A percentile compares a stretch with the other conserved stretches of the same genome.
phyloP scores from a whole-genome alignment of 2,113 vertebrate genomes.

The Anguilla japonica region DNA sequence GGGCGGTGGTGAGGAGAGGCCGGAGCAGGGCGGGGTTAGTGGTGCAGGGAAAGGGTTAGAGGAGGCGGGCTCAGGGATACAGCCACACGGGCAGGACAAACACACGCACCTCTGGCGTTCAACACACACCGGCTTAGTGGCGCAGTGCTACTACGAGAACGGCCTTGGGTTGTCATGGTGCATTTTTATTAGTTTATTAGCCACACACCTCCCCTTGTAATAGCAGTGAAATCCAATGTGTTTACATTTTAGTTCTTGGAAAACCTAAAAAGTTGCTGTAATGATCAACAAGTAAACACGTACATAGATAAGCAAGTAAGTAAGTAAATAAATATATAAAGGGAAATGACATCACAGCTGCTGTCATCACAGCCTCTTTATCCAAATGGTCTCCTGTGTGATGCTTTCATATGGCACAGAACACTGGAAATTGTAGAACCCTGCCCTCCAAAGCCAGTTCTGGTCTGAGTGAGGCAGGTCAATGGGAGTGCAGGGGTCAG shows the following conservation, averaged over 20 bases:
- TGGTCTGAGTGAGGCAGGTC: no score
- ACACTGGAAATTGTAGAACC: no score
- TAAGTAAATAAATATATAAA: neutral
- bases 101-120: neutral
- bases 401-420: neutral
- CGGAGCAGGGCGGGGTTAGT: constrained; percentile 46
- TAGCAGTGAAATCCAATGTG: no score
- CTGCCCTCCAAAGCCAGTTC: no score
- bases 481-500: neutral
- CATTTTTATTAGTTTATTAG: no score
- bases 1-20: constrained; percentile 40
- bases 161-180: no score
- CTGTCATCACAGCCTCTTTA: neutral
- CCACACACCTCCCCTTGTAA: no score
- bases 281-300: neutral
- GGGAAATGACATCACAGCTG: neutral
- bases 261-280: no score
- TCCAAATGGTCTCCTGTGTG: neutral
- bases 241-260: no score
- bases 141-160: no score
- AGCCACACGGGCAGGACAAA: neutral
- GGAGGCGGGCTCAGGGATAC: constrained; percentile 7
- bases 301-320: neutral
- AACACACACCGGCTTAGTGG: no score
- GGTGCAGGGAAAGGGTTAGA: constrained; percentile 50